These are phyloP conservation scores for Drosophila kikkawai DNA, from an alignment of 1,140 invertebrate genomes.

Conservation along the genomic window DNA sequence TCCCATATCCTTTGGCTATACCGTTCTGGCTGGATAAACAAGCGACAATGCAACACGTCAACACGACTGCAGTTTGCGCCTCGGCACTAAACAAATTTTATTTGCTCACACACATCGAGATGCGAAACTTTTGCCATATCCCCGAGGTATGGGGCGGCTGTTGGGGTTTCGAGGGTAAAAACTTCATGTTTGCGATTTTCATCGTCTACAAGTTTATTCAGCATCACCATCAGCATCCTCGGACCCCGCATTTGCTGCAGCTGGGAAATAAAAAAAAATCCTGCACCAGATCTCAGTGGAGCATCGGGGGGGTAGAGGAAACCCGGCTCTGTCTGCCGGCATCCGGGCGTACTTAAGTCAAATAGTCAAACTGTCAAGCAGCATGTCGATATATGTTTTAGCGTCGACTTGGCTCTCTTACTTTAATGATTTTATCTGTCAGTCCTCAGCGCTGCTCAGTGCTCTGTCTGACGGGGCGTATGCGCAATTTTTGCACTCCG, in stretches of 20 bases:
- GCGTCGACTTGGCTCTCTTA: constrained; percentile 54
- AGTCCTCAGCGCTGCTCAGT: constrained; percentile 33
- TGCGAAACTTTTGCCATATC: constrained; percentile 42
- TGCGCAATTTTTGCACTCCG: constrained; percentile 58
- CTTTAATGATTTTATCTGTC: constrained; percentile 77
- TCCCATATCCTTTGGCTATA: constrained; percentile 16
- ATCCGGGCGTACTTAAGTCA: constrained; percentile 73
- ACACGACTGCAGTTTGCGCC: constrained; percentile 52
- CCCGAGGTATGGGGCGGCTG: constrained; percentile 8
- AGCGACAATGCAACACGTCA: constrained; percentile 55
- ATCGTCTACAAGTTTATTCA: constrained; percentile 77
- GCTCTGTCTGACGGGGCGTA: constrained; percentile 59
- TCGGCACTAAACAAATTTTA: constrained; percentile 57
- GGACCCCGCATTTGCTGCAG: constrained; percentile 22
- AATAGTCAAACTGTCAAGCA: constrained; percentile 79
- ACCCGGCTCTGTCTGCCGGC: constrained; percentile 34
- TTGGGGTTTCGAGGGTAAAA: constrained; percentile 13
- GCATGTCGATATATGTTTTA: constrained; percentile 73
- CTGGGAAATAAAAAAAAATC: constrained; percentile 4
- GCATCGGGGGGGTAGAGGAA: constrained; percentile 6
- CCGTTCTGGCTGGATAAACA: constrained; percentile 37
- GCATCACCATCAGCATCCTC: constrained; percentile 34
- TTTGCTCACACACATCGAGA: constrained; percentile 46
- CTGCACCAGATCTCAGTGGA: constrained; percentile 32
- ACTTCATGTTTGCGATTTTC: constrained; percentile 72